Evolutionary conservation across 2,797 vertebrate genomes (phyloP).

Genomic region (Microchirus variegatus): DNA sequence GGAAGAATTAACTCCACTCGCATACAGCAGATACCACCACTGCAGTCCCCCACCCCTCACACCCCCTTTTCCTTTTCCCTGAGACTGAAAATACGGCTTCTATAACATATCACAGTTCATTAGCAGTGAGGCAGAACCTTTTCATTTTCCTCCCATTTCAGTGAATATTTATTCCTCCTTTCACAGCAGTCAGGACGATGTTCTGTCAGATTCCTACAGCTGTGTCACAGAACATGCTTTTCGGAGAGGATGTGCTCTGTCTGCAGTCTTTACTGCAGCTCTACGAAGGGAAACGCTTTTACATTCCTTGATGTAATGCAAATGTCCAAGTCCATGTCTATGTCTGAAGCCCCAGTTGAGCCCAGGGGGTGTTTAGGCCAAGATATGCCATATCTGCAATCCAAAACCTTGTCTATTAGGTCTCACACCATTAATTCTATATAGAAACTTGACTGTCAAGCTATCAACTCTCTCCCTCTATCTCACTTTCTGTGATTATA

Average conservation of each 20-base stretch:
- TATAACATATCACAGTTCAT: slow-evolving; percentile 64
- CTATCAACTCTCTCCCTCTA: slow-evolving; percentile 27
- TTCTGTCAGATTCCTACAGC: slow-evolving; percentile 53
- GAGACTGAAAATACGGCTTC: slow-evolving; percentile 51
- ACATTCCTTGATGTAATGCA: slow-evolving; percentile 51
- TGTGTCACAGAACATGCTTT: slow-evolving; percentile 56
- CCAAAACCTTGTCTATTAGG: slow-evolving; percentile 61
- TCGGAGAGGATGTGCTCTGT: slow-evolving; percentile 36
- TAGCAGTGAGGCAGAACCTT: slow-evolving; percentile 57
- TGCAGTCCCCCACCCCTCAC: neutral
- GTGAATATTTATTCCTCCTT: slow-evolving; percentile 56
- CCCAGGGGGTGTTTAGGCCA: slow-evolving; percentile 42
- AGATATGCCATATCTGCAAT: slow-evolving; percentile 56
- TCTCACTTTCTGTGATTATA: slow-evolving; percentile 37
- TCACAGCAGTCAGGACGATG: slow-evolving; percentile 48
- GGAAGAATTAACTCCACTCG: neutral
- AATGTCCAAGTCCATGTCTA: slow-evolving; percentile 57
- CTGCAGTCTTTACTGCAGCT: slow-evolving; percentile 35
- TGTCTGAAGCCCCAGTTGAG: slow-evolving; percentile 46
- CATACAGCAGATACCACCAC: no score
- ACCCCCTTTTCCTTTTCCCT: slow-evolving; percentile 25
- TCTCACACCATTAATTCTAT: slow-evolving; percentile 58
- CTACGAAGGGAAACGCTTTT: slow-evolving; percentile 30
- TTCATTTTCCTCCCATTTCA: slow-evolving; percentile 51
- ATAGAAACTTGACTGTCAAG: slow-evolving; percentile 57